Evolutionary conservation across 37 sponge, comb jelly and placozoan genomes (phyloP), one percentile per base, ranked within the genome.

Genomic region (Hexactinellida sp.): DNA sequence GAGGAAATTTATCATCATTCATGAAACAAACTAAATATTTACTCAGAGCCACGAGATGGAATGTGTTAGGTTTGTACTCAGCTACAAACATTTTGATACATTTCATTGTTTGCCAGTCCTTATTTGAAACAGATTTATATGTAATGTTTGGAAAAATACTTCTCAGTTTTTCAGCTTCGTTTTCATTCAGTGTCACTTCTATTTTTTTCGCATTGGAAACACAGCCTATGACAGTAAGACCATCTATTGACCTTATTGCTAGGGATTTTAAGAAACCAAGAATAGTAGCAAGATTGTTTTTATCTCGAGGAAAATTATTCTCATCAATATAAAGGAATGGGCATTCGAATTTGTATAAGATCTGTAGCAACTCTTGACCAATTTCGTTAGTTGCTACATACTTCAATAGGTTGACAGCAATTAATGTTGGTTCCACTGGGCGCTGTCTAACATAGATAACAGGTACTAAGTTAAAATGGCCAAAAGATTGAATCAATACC

Each of bases 81-180:
- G 76, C 76, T 63, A 63, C 76, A 63, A 63, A 63, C 30, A 63
- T 63, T n/a, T 63, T 63, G 76, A 63, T 10, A 63, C 76, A 23
- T 63, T 5, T 3, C 21, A 63, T 21, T 21, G 76, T 63, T 63
- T n/a, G 21, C 76, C 76, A 63, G 30, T 63, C 21, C 5, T 28
- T 28, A 63, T 28, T 28, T 7, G 76, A 25, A 7, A 63, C 3
- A 63, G 3, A 10, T 25, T 63, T 10, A n/a, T 32, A 63, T 21
- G 21, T 10, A 10, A 63, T 63, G 13, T 63, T 63, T 28, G 21
- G 76, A 63, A 63, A 63, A 5, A 63, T 5, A 63, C 13, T n/a
- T 63, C 76, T 63, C 34, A 63, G 13, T 63, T 7, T n/a, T 7
- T 10, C 21, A n/a, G 76, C 76, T n/a, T 63, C 76, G 1, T 63